Conservation (phyloP, 2,888 invertebrate genomes). For the Drosophila mercatorum region DNA sequence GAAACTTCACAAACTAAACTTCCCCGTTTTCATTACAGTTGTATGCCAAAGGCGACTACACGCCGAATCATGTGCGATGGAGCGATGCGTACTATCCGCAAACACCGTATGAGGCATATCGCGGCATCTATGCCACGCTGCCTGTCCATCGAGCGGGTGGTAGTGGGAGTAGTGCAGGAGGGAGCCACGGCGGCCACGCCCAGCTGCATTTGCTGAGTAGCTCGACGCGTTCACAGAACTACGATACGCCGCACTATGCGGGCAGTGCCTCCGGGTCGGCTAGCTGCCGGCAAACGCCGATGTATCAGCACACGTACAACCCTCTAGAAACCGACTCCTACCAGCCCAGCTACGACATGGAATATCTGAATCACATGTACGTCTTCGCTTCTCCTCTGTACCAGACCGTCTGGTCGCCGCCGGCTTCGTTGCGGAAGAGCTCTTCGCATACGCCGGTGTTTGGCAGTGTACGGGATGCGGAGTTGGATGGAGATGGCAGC, state of each 20-base stretch:
- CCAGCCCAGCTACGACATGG: constrained; percentile 84
- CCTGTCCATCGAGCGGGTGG: constrained; percentile 82
- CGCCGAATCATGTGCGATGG: constrained; percentile 87
- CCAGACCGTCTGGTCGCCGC: constrained; percentile 85
- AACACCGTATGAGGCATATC: constrained; percentile 87
- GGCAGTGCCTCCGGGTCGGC: constrained; percentile 83
- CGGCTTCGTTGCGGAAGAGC: constrained; percentile 83
- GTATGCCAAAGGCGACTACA: constrained; percentile 88
- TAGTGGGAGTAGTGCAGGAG: constrained; percentile 66
- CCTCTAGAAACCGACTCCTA: constrained; percentile 85
- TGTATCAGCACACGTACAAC: constrained; percentile 84
- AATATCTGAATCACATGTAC: constrained; percentile 84
- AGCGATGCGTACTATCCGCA: constrained; percentile 88
- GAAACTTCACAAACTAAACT: background rate
- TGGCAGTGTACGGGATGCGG: constrained; percentile 83
- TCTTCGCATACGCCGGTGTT: constrained; percentile 84
- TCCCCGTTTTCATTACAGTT: constrained; percentile 72
- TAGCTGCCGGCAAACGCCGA: constrained; percentile 84
- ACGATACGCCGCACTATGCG: constrained; percentile 82
- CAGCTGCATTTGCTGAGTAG: constrained; percentile 74
- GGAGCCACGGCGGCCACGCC: constrained; percentile 64
- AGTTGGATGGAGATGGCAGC: constrained; percentile 81
- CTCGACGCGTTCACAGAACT: constrained; percentile 81
- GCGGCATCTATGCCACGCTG: constrained; percentile 86
- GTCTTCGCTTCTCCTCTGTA: constrained; percentile 84